Conservation (phyloP, 2,888 invertebrate genomes). For the Pomacea canaliculata region DNA sequence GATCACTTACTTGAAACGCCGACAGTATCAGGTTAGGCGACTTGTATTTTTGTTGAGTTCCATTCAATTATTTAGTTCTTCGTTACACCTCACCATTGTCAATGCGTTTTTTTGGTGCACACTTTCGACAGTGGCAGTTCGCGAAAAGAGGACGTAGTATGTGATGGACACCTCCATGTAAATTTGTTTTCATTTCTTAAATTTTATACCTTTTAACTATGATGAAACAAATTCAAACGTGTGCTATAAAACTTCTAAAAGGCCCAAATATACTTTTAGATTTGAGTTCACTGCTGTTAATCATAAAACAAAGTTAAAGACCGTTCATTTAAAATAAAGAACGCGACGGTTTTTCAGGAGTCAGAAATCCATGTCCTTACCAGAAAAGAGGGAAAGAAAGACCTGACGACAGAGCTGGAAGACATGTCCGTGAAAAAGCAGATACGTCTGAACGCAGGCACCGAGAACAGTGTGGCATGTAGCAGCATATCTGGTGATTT, state of each 20-base stretch:
- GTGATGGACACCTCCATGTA: too few species aligned
- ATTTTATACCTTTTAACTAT: too few species aligned
- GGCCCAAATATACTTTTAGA: too few species aligned
- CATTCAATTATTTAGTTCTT: neutral
- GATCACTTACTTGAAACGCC: constrained; percentile 55
- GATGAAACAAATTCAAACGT: too few species aligned
- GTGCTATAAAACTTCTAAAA: too few species aligned
- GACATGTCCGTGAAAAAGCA: constrained; percentile 53
- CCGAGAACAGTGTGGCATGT: constrained; percentile 52
- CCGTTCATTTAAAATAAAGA: constrained; percentile 2
- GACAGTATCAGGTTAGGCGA: constrained; percentile 50
- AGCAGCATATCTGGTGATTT: constrained; percentile 62
- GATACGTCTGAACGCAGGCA: constrained; percentile 43
- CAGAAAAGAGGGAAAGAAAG: constrained; percentile 44
- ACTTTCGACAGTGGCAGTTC: too few species aligned
- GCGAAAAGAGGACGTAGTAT: too few species aligned
- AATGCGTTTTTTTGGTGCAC: neutral
- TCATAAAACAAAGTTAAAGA: too few species aligned
- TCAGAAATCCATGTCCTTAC: constrained; percentile 41
- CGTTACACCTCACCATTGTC: neutral
- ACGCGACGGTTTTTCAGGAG: constrained; percentile 41
- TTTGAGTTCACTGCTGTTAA: too few species aligned
- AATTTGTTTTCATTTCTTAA: too few species aligned
- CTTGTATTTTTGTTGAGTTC: neutral
- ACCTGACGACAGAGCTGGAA: constrained; percentile 34